Evolutionary conservation across 2,113 vertebrate genomes (phyloP).

Genomic region (Gnathonemus longibarbis): DNA sequence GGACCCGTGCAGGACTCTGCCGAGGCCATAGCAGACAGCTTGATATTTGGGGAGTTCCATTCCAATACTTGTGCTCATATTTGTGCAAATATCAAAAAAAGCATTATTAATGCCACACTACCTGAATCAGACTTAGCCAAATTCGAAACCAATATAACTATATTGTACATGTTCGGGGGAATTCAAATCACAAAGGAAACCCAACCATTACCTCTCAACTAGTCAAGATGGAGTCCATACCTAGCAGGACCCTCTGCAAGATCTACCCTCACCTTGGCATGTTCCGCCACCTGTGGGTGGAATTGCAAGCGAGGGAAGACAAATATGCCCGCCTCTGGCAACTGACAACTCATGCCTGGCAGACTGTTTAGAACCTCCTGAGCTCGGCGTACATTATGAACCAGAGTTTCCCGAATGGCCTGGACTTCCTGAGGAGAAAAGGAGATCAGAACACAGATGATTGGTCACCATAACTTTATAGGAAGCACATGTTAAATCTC

Average conservation of each 20-base stretch:
- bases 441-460: not conserved
- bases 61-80: not conserved
- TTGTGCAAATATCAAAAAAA: not conserved
- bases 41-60: not conserved
- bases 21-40: not conserved
- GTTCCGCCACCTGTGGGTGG: constrained; percentile 22
- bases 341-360: constrained; percentile 47
- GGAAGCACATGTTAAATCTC: not conserved
- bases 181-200: not conserved
- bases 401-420: constrained; percentile 30
- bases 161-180: not conserved
- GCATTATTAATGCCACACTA: not conserved
- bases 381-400: constrained; percentile 38
- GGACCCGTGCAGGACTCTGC: too few species aligned
- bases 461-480: not conserved
- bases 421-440: not conserved
- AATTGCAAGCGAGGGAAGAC: constrained; percentile 42
- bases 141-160: not conserved
- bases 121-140: not conserved
- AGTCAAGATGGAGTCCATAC: not conserved
- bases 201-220: not conserved
- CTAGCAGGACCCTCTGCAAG: not conserved
- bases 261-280: constrained; percentile 38
- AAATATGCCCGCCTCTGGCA: constrained; percentile 40
- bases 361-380: constrained; percentile 38